phyloP scores from a whole-genome alignment of 1,140 invertebrate genomes.

The Argopecten irradians region DNA sequence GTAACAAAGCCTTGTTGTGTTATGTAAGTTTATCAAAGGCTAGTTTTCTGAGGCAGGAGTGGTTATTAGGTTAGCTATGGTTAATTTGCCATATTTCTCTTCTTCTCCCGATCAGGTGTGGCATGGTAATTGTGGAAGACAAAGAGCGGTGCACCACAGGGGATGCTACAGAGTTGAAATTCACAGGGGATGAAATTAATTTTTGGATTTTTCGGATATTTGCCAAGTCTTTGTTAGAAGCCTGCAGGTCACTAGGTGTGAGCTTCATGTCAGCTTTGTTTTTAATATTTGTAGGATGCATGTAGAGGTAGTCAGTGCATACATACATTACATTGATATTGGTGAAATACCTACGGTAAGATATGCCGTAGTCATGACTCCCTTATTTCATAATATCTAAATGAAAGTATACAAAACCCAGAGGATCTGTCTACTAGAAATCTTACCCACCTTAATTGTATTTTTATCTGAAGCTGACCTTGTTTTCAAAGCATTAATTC shows the following conservation, averaged over 20 bases:
- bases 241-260: neutral
- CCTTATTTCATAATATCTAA: too few relatives aligned
- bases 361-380: too few relatives aligned
- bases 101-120: neutral
- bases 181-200: neutral
- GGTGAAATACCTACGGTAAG: too few relatives aligned
- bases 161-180: neutral
- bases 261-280: neutral
- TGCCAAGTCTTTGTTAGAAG: conserved; percentile 15
- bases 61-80: conserved; percentile 5
- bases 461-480: too few relatives aligned
- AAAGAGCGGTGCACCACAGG: neutral
- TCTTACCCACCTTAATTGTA: too few relatives aligned
- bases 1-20: neutral
- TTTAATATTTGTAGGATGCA: too few relatives aligned
- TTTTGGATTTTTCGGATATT: neutral
- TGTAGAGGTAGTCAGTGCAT: too few relatives aligned
- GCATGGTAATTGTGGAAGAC: neutral
- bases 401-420: too few relatives aligned
- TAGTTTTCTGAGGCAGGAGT: neutral
- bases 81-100: neutral
- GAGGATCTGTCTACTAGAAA: too few relatives aligned
- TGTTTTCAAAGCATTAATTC: too few relatives aligned
- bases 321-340: too few relatives aligned
- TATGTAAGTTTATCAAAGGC: neutral